Evolutionary conservation across 2,888 invertebrate species (phyloP).

Genomic region (Drosophila pegasa): DNA sequence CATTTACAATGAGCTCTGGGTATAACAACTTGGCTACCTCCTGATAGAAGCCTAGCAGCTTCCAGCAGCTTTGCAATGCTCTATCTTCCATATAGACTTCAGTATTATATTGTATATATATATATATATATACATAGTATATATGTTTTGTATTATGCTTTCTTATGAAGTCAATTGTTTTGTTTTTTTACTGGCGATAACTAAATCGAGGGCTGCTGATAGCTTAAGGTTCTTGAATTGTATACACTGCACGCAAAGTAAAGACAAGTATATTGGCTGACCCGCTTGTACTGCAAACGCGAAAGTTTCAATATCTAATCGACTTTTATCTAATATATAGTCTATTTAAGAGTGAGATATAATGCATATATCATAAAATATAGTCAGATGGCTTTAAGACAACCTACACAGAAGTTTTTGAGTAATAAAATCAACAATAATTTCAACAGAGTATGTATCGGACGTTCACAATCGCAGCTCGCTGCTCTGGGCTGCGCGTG

Average conservation of each 20-base stretch:
- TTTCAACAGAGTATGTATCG: not conserved
- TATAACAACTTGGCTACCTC: slow-evolving; percentile 33
- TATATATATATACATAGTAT: not conserved
- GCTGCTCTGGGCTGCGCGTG: slow-evolving; percentile 13
- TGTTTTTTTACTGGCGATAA: slow-evolving; percentile 55
- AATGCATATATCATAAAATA: too few relatives aligned
- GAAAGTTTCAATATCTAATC: not conserved
- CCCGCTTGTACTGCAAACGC: not conserved
- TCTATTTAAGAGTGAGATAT: not conserved
- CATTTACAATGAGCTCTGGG: too few relatives aligned
- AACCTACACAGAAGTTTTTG: too few relatives aligned
- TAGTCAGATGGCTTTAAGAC: too few relatives aligned
- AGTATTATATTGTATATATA: not conserved
- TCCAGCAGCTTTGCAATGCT: not conserved
- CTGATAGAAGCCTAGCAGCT: slow-evolving; percentile 21
- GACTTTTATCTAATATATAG: not conserved
- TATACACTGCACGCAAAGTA: not conserved
- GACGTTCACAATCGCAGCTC: not conserved
- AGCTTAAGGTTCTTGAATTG: slow-evolving; percentile 25
- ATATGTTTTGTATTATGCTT: slow-evolving; percentile 13
- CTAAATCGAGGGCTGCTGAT: slow-evolving; percentile 28
- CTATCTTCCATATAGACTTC: not conserved
- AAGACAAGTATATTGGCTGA: not conserved
- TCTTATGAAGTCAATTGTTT: slow-evolving; percentile 50
- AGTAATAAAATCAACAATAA: not conserved